Evolutionary conservation across 1,140 invertebrate genomes (phyloP), one percentile per base, ranked within the genome.

Genomic region (Cyphomyrmex costatus): DNA sequence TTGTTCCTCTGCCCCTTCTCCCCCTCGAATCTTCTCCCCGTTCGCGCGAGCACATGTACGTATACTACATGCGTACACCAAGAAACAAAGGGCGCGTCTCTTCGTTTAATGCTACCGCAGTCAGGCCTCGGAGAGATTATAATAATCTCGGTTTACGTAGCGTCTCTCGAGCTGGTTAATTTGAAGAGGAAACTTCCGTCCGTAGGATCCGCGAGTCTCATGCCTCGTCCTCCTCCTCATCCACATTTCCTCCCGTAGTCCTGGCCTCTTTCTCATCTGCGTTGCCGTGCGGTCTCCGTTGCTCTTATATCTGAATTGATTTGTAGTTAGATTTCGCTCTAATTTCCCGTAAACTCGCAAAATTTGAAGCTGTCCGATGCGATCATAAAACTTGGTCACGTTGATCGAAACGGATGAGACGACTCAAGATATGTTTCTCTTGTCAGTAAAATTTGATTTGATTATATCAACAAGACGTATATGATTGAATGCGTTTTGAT

Each of bases 121-220:
- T 94, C 94, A 93, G 91, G 93, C 93, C 93, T 93, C 92, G 91
- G 90, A 92, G 94, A 95, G 94, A 95, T 95, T 95, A 95, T 95
- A 91, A 95, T 95, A 95, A 95, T 95, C 94, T 95, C 91, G 92
- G 92, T 95, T 95, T 94, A 95, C 92, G 92, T 93, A 93, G 92
- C 93, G 90, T 93, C 93, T 94, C 93, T 90, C 91, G 85, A 88
- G 93, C 90, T 92, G 92, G 92, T 94, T 95, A 95, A 95, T 94
- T 95, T 93, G 93, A 94, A 92, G 91, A 94, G 93, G 92, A 94
- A 95, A 95, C 93, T 95, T 94, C 88, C 89, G 89, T 88, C 89
- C 89, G 85, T 89, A 90, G 88, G 89, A 93, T 90, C 89, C 89
- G 89, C 86, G 92, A 92, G 87, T 89, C 88, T 90, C 83, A 46